Percentiles rank a stretch among this genome's conserved stretches.
phyloP scores from a whole-genome alignment of 2,113 vertebrate species.

The Catharus bicknelli region DNA sequence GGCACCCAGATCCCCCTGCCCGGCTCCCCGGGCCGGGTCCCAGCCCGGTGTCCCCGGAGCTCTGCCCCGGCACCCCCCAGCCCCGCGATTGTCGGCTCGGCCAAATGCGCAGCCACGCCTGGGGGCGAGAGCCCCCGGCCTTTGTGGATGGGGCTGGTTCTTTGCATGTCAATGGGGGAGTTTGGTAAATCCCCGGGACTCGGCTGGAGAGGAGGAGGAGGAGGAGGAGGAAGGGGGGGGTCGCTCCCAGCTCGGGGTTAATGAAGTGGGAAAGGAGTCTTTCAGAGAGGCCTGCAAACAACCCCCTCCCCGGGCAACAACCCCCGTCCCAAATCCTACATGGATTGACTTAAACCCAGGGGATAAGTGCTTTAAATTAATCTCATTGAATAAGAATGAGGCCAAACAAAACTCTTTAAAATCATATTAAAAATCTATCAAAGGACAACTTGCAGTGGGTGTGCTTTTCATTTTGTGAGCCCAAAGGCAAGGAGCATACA shows the following conservation, averaged over 20 bases:
- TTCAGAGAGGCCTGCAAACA: constrained; percentile 90
- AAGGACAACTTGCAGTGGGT: constrained; percentile 86
- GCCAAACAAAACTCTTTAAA: constrained; percentile 92
- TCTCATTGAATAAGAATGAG: constrained; percentile 94
- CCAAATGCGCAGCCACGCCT: constrained; percentile 86
- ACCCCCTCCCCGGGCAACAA: constrained; percentile 63
- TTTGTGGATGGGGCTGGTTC: constrained; percentile 72
- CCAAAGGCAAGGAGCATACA: constrained; percentile 38
- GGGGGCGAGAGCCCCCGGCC: constrained; percentile 72
- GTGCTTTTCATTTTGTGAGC: constrained; percentile 71
- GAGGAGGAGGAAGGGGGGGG: constrained; percentile 45
- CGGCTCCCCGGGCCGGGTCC: neutral
- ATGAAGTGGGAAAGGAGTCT: constrained; percentile 98
- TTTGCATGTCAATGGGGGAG: constrained; percentile 94
- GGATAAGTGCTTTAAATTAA: constrained; percentile 98
- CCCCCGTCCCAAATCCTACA: constrained; percentile 81
- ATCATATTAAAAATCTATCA: constrained; percentile 98
- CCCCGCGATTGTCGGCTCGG: constrained; percentile 49
- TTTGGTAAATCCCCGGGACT: constrained; percentile 85
- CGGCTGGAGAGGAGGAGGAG: constrained; percentile 62
- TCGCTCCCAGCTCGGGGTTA: constrained; percentile 93
- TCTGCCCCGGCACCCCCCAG: neutral
- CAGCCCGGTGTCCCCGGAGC: neutral
- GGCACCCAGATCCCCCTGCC: neutral
- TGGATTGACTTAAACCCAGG: constrained; percentile 90